Evolutionary conservation across 1,140 invertebrate genomes (phyloP).

Genomic region (Zophobas atratus): DNA sequence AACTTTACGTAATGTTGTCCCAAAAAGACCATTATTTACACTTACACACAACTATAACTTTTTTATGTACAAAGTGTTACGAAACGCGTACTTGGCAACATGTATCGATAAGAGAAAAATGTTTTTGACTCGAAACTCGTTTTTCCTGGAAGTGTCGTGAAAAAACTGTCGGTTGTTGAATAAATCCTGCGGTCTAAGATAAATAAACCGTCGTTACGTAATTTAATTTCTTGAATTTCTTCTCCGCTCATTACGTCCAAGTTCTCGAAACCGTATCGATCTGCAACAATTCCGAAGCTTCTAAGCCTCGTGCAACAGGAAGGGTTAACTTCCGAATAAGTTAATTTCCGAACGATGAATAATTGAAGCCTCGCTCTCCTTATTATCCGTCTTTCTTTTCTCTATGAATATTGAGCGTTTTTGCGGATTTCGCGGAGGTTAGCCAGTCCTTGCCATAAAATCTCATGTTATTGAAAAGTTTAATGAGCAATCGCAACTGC

Average conservation of each 20-base stretch:
- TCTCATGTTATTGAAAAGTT: slow-evolving; percentile 17
- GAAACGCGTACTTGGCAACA: slow-evolving; percentile 19
- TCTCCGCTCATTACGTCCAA: neutral
- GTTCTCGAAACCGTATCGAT: slow-evolving; percentile 26
- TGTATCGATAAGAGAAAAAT: neutral
- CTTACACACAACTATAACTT: neutral
- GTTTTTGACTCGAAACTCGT: neutral
- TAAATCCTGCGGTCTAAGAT: slow-evolving; percentile 1
- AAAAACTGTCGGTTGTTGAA: neutral
- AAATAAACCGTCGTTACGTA: slow-evolving; percentile 10
- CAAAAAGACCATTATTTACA: slow-evolving; percentile 8
- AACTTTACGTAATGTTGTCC: slow-evolving; percentile 7
- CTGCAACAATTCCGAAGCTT: slow-evolving; percentile 8
- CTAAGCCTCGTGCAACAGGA: slow-evolving; percentile 24
- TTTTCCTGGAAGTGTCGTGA: neutral
- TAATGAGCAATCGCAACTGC: slow-evolving; percentile 11
- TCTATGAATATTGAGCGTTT: neutral
- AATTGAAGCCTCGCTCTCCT: neutral
- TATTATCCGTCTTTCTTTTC: neutral
- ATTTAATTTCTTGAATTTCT: slow-evolving; percentile 23
- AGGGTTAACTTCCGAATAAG: slow-evolving; percentile 1
- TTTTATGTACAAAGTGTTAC: slow-evolving; percentile 1
- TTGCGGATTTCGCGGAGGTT: slow-evolving; percentile 10
- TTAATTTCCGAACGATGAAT: slow-evolving; percentile 16
- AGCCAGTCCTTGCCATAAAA: slow-evolving; percentile 23